phyloP scores from a whole-genome alignment of 1,140 invertebrate genomes.

The Lethocerus indicus region DNA sequence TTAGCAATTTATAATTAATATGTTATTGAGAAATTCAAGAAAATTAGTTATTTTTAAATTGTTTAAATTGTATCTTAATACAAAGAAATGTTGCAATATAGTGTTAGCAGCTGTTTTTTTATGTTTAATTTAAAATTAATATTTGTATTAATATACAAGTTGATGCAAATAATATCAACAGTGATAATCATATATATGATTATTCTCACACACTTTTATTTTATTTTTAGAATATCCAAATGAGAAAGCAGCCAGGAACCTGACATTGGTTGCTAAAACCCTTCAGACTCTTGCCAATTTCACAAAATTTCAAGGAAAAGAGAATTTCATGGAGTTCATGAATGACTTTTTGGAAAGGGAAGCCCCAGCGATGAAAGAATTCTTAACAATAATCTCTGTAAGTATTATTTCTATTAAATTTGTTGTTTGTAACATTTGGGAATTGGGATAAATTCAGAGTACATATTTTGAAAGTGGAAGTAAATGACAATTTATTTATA shows the following conservation, averaged over 20 bases:
- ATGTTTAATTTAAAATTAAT: slow-evolving; percentile 5
- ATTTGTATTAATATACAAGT: not conserved
- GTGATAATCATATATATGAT: too few relatives aligned
- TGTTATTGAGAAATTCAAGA: too few relatives aligned
- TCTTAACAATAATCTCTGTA: slow-evolving; percentile 77
- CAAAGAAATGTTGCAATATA: not conserved
- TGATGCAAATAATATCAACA: too few relatives aligned
- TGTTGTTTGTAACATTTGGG: too few relatives aligned
- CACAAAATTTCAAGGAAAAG: slow-evolving; percentile 89
- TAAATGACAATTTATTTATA: too few relatives aligned
- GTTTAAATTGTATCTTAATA: not conserved
- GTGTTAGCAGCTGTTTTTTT: not conserved
- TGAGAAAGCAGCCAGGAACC: slow-evolving; percentile 77
- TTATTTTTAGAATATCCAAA: slow-evolving; percentile 67
- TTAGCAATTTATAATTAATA: too few relatives aligned
- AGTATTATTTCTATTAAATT: too few relatives aligned
- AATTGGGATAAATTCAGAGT: too few relatives aligned
- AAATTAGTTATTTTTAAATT: not conserved
- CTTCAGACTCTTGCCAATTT: slow-evolving; percentile 87
- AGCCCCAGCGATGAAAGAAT: slow-evolving; percentile 75
- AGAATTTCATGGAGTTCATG: slow-evolving; percentile 95
- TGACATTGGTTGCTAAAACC: slow-evolving; percentile 90
- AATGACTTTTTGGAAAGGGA: slow-evolving; percentile 86
- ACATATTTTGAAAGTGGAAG: too few relatives aligned
- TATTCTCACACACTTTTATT: too few relatives aligned